Percentiles rank a stretch among this genome's conserved stretches.
Conservation (phyloP, 2,888 invertebrate species). For the Zygogramma bicolorata region DNA sequence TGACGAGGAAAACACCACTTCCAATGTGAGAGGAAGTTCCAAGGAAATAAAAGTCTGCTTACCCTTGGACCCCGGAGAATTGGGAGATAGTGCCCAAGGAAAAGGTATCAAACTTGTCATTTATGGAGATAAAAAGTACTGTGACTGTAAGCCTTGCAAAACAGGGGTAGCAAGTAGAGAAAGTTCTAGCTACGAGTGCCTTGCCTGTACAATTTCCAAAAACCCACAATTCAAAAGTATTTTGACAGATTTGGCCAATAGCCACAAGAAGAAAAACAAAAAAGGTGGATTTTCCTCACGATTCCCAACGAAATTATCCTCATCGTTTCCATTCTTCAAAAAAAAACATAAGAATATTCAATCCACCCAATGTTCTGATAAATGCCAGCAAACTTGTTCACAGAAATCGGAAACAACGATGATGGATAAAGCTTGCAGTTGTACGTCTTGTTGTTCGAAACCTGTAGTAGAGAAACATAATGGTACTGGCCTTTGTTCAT, state of each 20-base stretch:
- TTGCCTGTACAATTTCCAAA: slow-evolving; percentile 13
- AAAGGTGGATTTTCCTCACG: neutral
- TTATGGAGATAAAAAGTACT: neutral
- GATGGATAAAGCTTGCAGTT: slow-evolving; percentile 11
- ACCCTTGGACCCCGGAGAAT: neutral
- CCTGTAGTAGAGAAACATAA: neutral
- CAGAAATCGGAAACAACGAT: neutral
- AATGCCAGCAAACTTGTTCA: slow-evolving; percentile 14
- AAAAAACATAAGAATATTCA: slow-evolving; percentile 12
- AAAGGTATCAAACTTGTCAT: slow-evolving; percentile 14
- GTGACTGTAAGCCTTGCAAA: neutral
- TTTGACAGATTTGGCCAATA: neutral
- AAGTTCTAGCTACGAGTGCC: slow-evolving; percentile 2
- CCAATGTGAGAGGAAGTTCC: neutral
- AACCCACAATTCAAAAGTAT: neutral
- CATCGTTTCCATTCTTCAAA: slow-evolving; percentile 10
- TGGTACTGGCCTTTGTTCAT: neutral
- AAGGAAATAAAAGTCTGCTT: slow-evolving; percentile 5
- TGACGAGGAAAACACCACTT: neutral
- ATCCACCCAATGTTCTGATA: neutral
- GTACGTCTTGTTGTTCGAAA: neutral
- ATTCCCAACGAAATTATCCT: neutral
- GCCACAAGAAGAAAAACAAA: neutral
- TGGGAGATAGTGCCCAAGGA: neutral
- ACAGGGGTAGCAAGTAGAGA: neutral